Base-by-base conservation (phyloP, 92 coral and sea anemone species). In the Zoanthus gigantus region DNA sequence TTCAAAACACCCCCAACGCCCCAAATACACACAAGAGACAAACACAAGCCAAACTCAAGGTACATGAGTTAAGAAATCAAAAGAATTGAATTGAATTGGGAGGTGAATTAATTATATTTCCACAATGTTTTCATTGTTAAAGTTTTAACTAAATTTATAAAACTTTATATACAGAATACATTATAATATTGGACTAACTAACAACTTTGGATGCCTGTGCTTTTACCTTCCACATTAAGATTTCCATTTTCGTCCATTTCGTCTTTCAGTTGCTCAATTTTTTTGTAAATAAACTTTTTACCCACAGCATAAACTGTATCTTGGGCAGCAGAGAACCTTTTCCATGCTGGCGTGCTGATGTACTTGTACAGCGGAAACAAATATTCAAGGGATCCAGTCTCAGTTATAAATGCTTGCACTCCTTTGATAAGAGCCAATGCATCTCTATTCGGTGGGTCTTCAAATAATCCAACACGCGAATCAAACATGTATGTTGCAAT, bases 201-300 rank as follows among this genome's bases (percentile, higher is more conserved):
- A 2, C 42, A 37, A 0, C 42, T 37, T 37, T 2, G 2, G 42
- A 37, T 37, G 42, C 42, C 42, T 0, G 42, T 37, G 42, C 0
- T 50, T 50, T 7, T 79, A 79, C 84, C 84, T 61, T 79, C 74
- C 17, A 61, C 7, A 34, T 44, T 44, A 23, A 79, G 16, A 16
- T 79, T 18, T 57, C 84, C 84, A 63, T 66, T 58, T 79, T 79
- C 84, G 11, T 48, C 48, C 84, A 61, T 44, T 79, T 79, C 58
- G 14, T 45, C 12, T 45, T 28, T 63, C 11, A 79, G 44, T 12
- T 63, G 72, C 44, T 79, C 14, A 6, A 79, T 12, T 17, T 79
- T 79, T 61, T n/a, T 79, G 1, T 79, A 28, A 3, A 79, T 30
- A 61, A 37, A 79, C 15, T 79, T 79, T 63, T 57, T 5, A 44